Evolutionary conservation across 2,888 invertebrate species (phyloP).

Genomic region (Rhingia campestris): DNA sequence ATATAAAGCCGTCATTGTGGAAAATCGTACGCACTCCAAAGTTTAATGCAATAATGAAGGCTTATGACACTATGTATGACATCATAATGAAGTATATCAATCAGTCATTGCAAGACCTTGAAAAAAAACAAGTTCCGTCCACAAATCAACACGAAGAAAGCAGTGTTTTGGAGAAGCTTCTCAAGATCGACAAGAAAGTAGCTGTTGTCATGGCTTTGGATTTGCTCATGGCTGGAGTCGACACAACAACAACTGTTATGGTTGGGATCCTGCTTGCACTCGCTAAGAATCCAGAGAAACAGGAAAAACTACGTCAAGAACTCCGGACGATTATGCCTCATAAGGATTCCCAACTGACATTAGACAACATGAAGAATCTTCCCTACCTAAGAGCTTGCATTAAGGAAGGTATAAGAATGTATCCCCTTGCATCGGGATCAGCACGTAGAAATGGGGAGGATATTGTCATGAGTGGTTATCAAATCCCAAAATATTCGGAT

Average conservation of each 20-base stretch:
- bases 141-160: constrained; percentile 76
- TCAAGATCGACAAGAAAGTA: constrained; percentile 85
- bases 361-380: constrained; percentile 82
- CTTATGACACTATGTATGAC: constrained; percentile 76
- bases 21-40: constrained; percentile 74
- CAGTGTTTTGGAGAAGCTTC: constrained; percentile 86
- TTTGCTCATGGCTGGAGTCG: constrained; percentile 88
- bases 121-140: constrained; percentile 10
- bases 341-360: constrained; percentile 80
- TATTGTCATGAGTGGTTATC: constrained; percentile 86
- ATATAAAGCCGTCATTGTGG: constrained; percentile 77
- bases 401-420: constrained; percentile 87
- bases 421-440: constrained; percentile 85
- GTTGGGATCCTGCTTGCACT: constrained; percentile 85
- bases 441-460: constrained; percentile 84
- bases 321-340: constrained; percentile 81
- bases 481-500: constrained; percentile 86
- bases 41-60: constrained; percentile 76
- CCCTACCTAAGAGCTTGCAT: constrained; percentile 87
- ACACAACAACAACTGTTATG: constrained; percentile 85
- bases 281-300: constrained; percentile 86
- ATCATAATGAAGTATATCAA: constrained; percentile 79
- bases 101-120: constrained; percentile 79
- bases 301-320: constrained; percentile 86
- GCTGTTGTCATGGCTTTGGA: constrained; percentile 88